These are phyloP conservation scores for Dryoscopus gambensis DNA, from an alignment of 2,113 vertebrate genomes.

Conservation along the genomic window DNA sequence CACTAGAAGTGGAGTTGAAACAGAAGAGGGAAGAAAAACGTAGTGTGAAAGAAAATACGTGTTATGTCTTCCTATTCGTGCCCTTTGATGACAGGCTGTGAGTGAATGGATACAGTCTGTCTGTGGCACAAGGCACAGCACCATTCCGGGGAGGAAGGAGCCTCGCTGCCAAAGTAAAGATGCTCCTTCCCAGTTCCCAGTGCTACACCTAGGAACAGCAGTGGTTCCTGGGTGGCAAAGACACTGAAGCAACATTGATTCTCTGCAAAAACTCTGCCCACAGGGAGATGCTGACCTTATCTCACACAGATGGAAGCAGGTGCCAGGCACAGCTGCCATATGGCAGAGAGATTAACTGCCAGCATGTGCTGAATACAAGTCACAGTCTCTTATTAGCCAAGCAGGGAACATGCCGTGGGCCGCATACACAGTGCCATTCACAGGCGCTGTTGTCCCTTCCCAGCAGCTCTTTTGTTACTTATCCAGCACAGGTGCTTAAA, in stretches of 20 bases:
- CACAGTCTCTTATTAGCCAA: background rate
- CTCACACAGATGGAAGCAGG: constrained; percentile 26
- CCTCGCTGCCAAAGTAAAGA: background rate
- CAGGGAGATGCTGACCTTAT: constrained; percentile 17
- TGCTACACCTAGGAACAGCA: background rate
- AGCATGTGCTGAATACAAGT: background rate
- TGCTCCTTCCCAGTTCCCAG: background rate
- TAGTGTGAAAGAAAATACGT: background rate
- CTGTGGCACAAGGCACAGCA: background rate
- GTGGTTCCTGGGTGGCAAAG: background rate
- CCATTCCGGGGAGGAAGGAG: background rate
- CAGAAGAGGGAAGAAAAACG: background rate
- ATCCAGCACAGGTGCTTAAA: background rate
- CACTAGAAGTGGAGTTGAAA: background rate
- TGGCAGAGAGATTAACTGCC: constrained; percentile 12
- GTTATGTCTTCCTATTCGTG: background rate
- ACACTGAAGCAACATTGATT: background rate
- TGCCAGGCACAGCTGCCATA: constrained; percentile 18
- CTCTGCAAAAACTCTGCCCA: background rate
- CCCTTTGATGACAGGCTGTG: background rate
- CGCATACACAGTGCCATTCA: background rate
- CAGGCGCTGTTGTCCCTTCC: background rate
- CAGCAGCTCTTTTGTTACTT: background rate
- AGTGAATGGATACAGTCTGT: background rate
- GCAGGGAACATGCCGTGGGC: background rate